Evolutionary conservation across 2,797 vertebrate genomes (phyloP), one percentile per base, ranked within the genome.

Genomic region (Micropoecilia bifurca): DNA sequence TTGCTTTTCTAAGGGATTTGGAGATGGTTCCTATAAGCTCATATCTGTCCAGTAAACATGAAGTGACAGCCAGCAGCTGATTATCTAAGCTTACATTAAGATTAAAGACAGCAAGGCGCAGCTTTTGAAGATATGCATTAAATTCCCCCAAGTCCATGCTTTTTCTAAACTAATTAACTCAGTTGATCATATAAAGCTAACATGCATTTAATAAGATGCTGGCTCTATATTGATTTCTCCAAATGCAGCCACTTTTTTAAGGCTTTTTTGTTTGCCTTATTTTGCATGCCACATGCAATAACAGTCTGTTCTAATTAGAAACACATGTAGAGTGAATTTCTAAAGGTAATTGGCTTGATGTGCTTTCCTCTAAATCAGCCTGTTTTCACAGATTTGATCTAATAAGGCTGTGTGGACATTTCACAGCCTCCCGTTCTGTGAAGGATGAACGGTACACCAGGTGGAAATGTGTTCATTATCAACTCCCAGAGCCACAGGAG

Each of bases 381-480:
- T 45, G 63, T 87, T 79, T 85, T 79, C 47, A 73, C 57, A 59
- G 84, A 89, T 95, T 93, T 94, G 91, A 94, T 93, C 89, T 87
- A 81, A 81, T 83, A 73, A 80, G 80, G 82, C 89, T 83, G 78
- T 74, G 81, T 39, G 59, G 53, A 85, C 84, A 78, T 82, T 85
- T 89, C 82, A 89, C 84, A 89, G 85, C 81, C 74, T 36, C 0
- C 3, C 81, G 74, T 79, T 80, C 87, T 66, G 83, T 72, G 74
- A 74, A 81, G 72, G 85, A 90, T 73, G 83, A 80, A 83, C 84
- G 84, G 76, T 71, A 63, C 68, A 85, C 79, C 86, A 91, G 89
- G 86, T 92, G 92, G 88, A 92, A 88, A 88, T 83, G 80, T 83
- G 86, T 89, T 93, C 85, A 94, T 94, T 90, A 92, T 84, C 80